These are phyloP conservation scores for Macroglossus sobrinus DNA, from an alignment of 2,113 vertebrate genomes.

Conservation along the genomic window DNA sequence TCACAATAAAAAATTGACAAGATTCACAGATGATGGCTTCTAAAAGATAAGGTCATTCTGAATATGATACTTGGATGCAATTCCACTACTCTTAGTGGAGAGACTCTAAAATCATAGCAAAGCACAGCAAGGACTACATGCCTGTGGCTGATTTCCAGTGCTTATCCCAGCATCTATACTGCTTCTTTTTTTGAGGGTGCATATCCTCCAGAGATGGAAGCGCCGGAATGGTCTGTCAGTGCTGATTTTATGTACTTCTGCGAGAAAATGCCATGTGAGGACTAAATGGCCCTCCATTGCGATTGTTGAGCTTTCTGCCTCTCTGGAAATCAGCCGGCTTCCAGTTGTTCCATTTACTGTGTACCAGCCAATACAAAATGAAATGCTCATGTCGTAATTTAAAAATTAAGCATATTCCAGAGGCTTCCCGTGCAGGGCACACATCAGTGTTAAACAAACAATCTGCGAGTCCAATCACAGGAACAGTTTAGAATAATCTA, in stretches of 20 bases:
- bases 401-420: background rate
- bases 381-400: background rate
- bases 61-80: background rate
- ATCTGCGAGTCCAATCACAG: background rate
- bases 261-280: background rate
- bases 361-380: background rate
- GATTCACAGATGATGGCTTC: background rate
- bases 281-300: background rate
- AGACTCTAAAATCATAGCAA: background rate
- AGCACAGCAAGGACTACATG: background rate
- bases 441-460: background rate
- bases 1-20: background rate
- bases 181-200: background rate
- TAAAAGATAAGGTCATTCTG: background rate
- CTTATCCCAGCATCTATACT: background rate
- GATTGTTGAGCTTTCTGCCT: background rate
- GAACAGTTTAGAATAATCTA: background rate
- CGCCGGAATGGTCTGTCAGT: background rate
- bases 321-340: constrained; percentile 28
- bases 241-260: background rate
- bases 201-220: background rate
- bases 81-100: background rate
- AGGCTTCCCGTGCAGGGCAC: background rate
- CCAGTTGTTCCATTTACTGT: background rate
- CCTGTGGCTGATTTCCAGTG: fast-evolving